Base-by-base conservation (phyloP, 2,888 invertebrate species). In the Eristalinus aeneus region DNA sequence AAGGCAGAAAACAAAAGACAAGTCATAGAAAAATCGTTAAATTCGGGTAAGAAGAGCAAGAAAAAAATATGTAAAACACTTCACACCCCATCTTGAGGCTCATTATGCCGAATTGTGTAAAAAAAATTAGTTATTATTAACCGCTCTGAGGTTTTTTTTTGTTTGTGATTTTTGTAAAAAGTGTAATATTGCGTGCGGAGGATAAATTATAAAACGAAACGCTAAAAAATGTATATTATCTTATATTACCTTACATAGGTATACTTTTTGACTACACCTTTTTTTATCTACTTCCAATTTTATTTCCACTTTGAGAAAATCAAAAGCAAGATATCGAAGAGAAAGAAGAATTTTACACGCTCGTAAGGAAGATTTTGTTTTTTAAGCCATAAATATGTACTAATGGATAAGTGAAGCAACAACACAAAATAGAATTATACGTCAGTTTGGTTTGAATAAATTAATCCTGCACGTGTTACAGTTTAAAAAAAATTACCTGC, bases 401-500 rank as follows among this genome's bases (percentile, higher is more conserved):
- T 8, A 16, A 46, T 0, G 16, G 8, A 16, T 46, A 16, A 46
- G 8, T 8, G 1, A 16, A 5, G 16, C 6, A 1, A 34, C 27
- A 32, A 61, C 9, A 53, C 10, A n/a, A 6, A 53, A 53, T n/a
- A n/a, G 1, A 53, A 53, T 12, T 61, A 31, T 34, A 5, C 5
- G 16, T 12, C 9, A 32, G 32, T 5, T 12, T 12, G 20, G 2
- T 2, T 11, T 1, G 6, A 1, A 39, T 11, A 46, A 36, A 34
- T 4, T 20, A 8, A 53, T 72, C 78, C 78, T 78, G 78, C 78
- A 72, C 78, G 46, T 58, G n/a, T 53, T 16, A 56, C 34, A 53
- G 65, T 64, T 34, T 65, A 22, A 71, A 64, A 56, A 65, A 77
- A 77, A 58, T 77, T 72, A n/a, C 72, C 72, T 78, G 65, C 60